phyloP scores from a whole-genome alignment of 2,113 vertebrate species.

The Papio anubis region DNA sequence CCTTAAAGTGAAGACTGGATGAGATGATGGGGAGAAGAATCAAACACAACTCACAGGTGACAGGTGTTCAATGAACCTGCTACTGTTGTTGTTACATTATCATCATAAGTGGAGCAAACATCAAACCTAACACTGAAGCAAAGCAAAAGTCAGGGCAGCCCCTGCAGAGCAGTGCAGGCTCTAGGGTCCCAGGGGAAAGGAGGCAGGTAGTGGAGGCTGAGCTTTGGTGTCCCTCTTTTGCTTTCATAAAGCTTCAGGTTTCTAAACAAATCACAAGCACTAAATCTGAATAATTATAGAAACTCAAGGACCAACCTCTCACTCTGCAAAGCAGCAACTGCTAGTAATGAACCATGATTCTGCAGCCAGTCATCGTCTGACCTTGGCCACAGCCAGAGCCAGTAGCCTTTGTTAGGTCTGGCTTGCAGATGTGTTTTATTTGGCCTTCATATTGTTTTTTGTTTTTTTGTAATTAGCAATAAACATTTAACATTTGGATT shows the following conservation, averaged over 20 bases:
- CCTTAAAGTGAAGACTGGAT: neutral
- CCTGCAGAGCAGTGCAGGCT: fast-evolving
- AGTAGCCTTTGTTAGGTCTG: neutral
- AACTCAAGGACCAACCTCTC: neutral
- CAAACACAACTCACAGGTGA: fast-evolving
- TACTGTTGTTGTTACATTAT: neutral
- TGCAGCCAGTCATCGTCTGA: neutral
- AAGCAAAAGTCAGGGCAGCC: too few species aligned
- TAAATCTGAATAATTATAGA: neutral
- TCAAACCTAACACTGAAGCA: neutral
- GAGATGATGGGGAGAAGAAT: neutral
- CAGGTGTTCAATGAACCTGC: too few species aligned
- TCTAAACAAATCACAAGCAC: neutral
- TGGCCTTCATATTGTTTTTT: neutral
- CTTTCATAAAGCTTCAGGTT: neutral
- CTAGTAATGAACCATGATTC: too few species aligned
- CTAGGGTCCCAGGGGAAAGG: neutral
- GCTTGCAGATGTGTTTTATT: neutral
- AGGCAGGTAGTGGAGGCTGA: fast-evolving
- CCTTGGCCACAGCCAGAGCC: neutral
- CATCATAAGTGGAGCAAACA: neutral
- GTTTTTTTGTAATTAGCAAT: neutral
- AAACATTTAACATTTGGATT: neutral
- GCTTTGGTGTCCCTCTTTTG: fast-evolving
- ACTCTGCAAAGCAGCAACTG: fast-evolving